Percentiles rank a stretch among this genome's conserved stretches.
phyloP scores from a whole-genome alignment of 2,113 vertebrate genomes.

The Bungarus multicinctus region DNA sequence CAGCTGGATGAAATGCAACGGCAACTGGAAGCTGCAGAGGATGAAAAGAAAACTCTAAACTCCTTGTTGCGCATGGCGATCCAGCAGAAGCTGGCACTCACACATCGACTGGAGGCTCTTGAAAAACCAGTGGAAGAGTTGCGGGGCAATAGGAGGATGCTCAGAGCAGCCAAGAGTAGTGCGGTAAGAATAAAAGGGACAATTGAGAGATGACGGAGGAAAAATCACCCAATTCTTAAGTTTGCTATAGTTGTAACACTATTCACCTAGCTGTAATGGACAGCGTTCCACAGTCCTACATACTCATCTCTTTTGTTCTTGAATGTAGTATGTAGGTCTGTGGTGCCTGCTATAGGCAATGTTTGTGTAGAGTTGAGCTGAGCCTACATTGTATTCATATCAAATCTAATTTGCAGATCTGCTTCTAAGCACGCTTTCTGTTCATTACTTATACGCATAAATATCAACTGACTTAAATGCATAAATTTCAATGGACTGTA shows the following conservation, averaged over 20 bases:
- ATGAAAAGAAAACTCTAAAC: conserved; percentile 59
- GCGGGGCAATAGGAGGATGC: conserved; percentile 66
- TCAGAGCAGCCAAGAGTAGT: conserved; percentile 6
- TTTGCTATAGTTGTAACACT: neutral
- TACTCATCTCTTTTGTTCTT: neutral
- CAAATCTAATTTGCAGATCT: neutral
- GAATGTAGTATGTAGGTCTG: neutral
- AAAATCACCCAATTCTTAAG: neutral
- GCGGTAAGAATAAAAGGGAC: conserved; percentile 38
- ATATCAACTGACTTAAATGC: neutral
- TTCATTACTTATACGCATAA: neutral
- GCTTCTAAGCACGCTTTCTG: neutral
- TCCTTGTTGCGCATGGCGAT: conserved; percentile 55
- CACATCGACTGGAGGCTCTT: conserved; percentile 36
- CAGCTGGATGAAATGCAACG: conserved; percentile 58
- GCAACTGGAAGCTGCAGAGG: conserved; percentile 51
- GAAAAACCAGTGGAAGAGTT: conserved; percentile 55
- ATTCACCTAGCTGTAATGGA: neutral
- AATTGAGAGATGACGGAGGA: neutral
- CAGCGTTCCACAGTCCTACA: neutral
- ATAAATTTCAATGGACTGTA: neutral
- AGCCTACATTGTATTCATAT: neutral
- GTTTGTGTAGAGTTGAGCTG: neutral
- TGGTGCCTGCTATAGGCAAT: neutral
- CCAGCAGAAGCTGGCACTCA: conserved; percentile 57